Conservation (phyloP, 2,113 vertebrate genomes). For the Poeciliopsis occidentalis region DNA sequence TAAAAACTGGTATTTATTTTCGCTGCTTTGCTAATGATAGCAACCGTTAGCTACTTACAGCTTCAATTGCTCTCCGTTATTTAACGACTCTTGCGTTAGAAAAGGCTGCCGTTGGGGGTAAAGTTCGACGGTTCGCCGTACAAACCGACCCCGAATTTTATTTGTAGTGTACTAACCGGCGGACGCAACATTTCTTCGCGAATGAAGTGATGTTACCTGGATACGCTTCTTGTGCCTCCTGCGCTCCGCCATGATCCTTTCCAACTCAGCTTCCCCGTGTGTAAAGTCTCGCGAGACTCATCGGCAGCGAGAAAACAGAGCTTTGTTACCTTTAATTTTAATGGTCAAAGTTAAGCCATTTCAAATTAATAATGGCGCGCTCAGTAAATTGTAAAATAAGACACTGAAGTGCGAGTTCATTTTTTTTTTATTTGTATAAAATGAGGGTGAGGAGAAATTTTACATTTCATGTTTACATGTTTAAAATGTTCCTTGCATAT, state of each 20-base stretch:
- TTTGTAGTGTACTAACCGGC: fast-evolving
- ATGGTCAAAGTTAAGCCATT: background rate
- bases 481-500: no score
- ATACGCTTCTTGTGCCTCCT: conserved; percentile 95
- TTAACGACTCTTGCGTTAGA: background rate
- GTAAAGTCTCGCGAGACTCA: conserved; percentile 63
- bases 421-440: no score
- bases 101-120: background rate
- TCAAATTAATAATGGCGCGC: background rate
- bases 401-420: no score
- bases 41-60: conserved; percentile 43
- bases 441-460: no score
- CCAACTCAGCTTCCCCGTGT: conserved; percentile 82
- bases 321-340: background rate
- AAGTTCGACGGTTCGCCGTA: background rate
- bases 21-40: conserved; percentile 54
- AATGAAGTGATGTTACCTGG: conserved; percentile 84
- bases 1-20: conserved; percentile 45
- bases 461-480: no score
- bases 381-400: no score
- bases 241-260: conserved; percentile 97
- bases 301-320: background rate
- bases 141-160: background rate
- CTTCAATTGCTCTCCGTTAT: conserved; percentile 16
- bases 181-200: fast-evolving